Base-by-base conservation (phyloP, 2,113 vertebrate genomes). In the Pao palembangensis region DNA sequence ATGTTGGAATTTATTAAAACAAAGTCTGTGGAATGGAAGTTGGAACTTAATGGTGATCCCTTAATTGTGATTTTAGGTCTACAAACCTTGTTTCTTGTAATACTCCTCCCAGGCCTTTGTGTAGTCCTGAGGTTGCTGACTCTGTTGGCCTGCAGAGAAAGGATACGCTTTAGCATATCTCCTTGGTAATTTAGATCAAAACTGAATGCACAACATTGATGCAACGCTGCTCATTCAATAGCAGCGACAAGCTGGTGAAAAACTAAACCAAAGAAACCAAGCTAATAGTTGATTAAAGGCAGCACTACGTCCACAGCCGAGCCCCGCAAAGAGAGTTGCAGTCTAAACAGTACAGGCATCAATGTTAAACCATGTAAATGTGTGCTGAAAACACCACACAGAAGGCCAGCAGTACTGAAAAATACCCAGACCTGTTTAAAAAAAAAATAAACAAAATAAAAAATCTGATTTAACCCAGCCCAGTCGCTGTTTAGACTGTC, bases 51-150 rank as follows among this genome's bases (percentile, higher is more conserved):
- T 38, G 10, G 34, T 11, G 34, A 38, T 11, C 34, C 17, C 2
- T 14, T 15, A 5, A 38, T 7, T 15, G 12, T 14, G 20, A 16
- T 17, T 10, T 55, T 1, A 18, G 10, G 42, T 20, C 6, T 7
- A 67, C 79, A 2, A 75, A 91, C 90, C 90, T 91, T 92, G 90
- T 83, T 93, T 94, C 86, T 92, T 93, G 56, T 92, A 94, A 76
- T 93, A 92, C 68, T 93, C 86, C 81, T 93, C 90, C 89, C 88
- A 92, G 72, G 91, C 90, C 87, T 96, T 86, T 17, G 86, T 94
- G 89, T 92, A 92, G 86, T 93, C 87, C 86, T 91, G 88, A 75
- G 88, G 88, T 69, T 92, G 91, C 46, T 93, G 90, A 63, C 83
- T 90, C 88, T 93, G 88, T 74, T 91, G 92, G 89, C 90, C 91